Evolutionary conservation across 2,797 vertebrate genomes (phyloP), one percentile per base, ranked within the genome.

Genomic region (Lithobates pipiens): DNA sequence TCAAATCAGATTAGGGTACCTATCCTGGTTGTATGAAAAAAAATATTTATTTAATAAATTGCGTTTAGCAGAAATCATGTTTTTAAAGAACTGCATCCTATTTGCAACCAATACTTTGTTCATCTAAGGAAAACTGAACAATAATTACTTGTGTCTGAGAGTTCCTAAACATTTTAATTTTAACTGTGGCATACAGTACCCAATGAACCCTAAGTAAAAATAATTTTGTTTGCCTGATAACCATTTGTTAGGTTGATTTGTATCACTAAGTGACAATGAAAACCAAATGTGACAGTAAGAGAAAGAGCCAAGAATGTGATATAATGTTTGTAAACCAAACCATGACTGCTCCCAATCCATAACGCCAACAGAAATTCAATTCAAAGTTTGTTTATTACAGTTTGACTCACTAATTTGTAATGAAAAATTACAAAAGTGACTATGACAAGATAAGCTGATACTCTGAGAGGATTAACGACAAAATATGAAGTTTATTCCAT

Each of bases 201-300:
- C 44, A 46, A 13, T 46, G 44, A 46, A 46, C 8, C 44, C 44
- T 46, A 11, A 46, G 16, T 54, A 5, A 54, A 54, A 54, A 54
- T 54, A 1, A 39, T 39, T 39, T 39, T 16, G 50, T 54, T 16
- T 54, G 50, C 50, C 13, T 54, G 13, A 3, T 54, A 16, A 50
- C 2, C 65, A 77, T 67, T 39, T 69, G 15, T 77, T 61, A 42
- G 68, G 21, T 70, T 77, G 8, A 61, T 54, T 54, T 54, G 50
- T 54, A 54, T 61, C 6, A 61, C 54, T 7, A 83, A 76, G 29
- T 77, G 74, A 42, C 74, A 70, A 84, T 67, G 44, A 77, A 29
- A 84, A 57, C 65, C 61, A 76, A 83, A 83, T 76, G 81, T 83
- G 23, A 57, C 73, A 84, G 54, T 11, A 69, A 44, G 23, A 61